Percentiles rank a stretch among this genome's conserved stretches.
These are phyloP conservation scores for Sylvia atricapilla DNA, from an alignment of 2,113 vertebrate genomes.

Conservation along the genomic window DNA sequence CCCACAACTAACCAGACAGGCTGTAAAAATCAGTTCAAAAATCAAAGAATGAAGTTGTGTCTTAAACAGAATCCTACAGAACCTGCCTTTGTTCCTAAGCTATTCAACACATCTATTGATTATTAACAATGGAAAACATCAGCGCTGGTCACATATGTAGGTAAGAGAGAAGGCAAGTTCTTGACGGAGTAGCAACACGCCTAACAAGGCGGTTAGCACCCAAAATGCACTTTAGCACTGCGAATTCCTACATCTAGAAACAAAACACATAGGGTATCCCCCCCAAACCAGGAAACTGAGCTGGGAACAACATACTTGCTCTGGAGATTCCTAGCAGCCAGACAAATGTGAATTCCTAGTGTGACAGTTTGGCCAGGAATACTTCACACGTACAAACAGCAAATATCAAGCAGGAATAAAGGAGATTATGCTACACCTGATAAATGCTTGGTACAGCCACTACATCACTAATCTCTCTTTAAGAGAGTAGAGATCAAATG, in stretches of 20 bases:
- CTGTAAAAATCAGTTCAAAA: not conserved
- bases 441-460: not conserved
- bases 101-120: not conserved
- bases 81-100: not conserved
- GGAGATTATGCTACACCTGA: not conserved
- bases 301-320: not conserved
- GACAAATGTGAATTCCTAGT: not conserved
- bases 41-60: not conserved
- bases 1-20: not conserved
- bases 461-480: not conserved
- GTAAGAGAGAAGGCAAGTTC: not conserved
- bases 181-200: accelerated
- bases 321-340: not conserved
- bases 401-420: not conserved
- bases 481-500: not conserved
- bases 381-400: not conserved
- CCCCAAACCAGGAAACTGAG: not conserved
- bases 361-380: not conserved
- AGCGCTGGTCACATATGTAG: not conserved
- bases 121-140: not conserved
- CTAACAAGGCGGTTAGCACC: not conserved
- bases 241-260: not conserved
- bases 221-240: not conserved
- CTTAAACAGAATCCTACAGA: not conserved
- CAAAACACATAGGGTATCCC: not conserved